phyloP scores from a whole-genome alignment of 2,888 invertebrate genomes.

The Criorhina ranunculi region DNA sequence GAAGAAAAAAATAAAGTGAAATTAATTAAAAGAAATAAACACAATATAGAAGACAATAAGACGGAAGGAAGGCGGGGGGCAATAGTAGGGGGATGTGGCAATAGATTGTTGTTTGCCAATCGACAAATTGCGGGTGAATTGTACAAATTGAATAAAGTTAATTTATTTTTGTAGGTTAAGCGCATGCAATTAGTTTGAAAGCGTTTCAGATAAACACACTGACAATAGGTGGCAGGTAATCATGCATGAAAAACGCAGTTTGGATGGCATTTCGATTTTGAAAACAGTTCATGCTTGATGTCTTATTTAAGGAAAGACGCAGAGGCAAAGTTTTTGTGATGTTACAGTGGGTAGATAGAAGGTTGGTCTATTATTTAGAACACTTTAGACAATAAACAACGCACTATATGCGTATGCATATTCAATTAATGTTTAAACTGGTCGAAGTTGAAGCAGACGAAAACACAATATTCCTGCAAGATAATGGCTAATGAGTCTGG shows the following conservation, averaged over 20 bases:
- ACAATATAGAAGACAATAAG: constrained; percentile 13
- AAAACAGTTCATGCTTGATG: neutral
- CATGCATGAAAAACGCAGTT: constrained; percentile 51
- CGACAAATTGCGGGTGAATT: constrained; percentile 5
- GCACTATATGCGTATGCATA: no score
- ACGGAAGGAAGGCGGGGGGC: neutral
- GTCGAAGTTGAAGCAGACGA: no score
- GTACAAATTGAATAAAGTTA: constrained; percentile 31
- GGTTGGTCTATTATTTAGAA: no score
- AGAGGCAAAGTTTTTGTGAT: neutral
- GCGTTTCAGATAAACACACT: constrained; percentile 15
- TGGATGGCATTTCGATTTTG: neutral
- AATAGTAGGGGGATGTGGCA: constrained; percentile 15
- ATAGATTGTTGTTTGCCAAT: constrained; percentile 14
- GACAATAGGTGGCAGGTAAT: constrained; percentile 21
- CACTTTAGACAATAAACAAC: no score
- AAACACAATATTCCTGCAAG: no score
- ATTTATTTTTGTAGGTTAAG: constrained; percentile 38
- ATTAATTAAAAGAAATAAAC: constrained; percentile 58
- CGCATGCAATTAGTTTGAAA: constrained; percentile 44
- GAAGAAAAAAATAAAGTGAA: constrained; percentile 43
- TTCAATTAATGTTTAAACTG: no score
- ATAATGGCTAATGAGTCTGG: no score
- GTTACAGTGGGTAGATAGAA: no score
- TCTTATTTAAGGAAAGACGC: neutral